phyloP scores from a whole-genome alignment of 2,888 invertebrate species.

The Drosophila lacicola region DNA sequence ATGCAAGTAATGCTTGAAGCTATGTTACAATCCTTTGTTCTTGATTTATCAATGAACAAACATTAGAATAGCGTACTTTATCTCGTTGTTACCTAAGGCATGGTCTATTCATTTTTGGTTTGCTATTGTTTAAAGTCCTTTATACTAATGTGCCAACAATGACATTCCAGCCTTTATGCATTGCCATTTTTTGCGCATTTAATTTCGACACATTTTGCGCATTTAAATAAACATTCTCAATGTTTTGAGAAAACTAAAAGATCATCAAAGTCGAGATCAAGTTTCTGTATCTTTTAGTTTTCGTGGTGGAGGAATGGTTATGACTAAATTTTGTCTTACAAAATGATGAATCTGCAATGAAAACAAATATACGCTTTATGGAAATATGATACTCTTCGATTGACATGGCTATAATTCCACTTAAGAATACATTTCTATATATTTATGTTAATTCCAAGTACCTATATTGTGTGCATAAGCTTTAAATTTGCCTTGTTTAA shows the following conservation, averaged over 20 bases:
- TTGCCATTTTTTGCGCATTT: constrained; percentile 51
- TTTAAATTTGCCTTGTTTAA: too few relatives aligned
- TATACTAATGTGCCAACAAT: constrained; percentile 2
- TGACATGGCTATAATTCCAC: too few relatives aligned
- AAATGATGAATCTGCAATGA: too few relatives aligned
- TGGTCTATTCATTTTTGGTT: not conserved
- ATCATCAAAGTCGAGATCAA: not conserved
- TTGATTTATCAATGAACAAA: constrained; percentile 4
- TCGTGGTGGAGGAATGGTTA: constrained; percentile 26
- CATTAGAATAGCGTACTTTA: not conserved
- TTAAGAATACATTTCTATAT: too few relatives aligned
- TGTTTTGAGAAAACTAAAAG: constrained; percentile 3
- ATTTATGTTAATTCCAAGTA: too few relatives aligned
- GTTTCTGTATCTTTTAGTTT: not conserved
- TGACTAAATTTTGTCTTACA: too few relatives aligned
- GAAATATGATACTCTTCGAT: too few relatives aligned
- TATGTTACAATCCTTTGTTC: constrained; percentile 15
- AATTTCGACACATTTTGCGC: constrained; percentile 57
- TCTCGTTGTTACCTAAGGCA: not conserved
- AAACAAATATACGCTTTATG: too few relatives aligned
- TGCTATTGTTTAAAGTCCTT: constrained; percentile 12
- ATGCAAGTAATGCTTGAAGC: not conserved
- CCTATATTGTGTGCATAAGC: too few relatives aligned
- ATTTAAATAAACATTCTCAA: constrained; percentile 43
- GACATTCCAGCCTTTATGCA: constrained; percentile 30